Evolutionary conservation across 2,888 invertebrate species (phyloP).

Genomic region (Nymphalis urticae): DNA sequence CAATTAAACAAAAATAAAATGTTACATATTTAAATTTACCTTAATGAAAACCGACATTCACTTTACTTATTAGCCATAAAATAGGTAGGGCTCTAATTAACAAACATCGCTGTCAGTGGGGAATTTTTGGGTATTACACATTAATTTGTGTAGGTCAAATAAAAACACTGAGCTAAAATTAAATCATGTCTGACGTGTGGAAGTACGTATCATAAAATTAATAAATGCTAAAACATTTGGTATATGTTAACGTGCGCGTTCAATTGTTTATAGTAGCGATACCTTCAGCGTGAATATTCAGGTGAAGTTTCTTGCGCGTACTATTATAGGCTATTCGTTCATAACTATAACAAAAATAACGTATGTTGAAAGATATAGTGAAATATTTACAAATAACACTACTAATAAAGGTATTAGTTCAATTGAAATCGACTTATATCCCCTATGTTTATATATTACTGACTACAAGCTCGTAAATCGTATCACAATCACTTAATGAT

Average conservation of each 20-base stretch:
- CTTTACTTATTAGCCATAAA: slow-evolving; percentile 44
- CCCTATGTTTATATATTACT: too few relatives aligned
- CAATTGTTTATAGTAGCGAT: slow-evolving; percentile 35
- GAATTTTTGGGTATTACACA: slow-evolving; percentile 24
- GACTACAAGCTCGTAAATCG: too few relatives aligned
- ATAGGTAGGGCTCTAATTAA: slow-evolving; percentile 65
- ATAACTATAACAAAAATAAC: slow-evolving; percentile 16
- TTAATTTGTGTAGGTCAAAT: slow-evolving; percentile 30
- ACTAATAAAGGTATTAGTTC: too few relatives aligned
- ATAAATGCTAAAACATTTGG: slow-evolving; percentile 38
- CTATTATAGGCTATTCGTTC: slow-evolving; percentile 21
- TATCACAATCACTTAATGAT: too few relatives aligned
- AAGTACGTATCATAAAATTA: slow-evolving; percentile 37
- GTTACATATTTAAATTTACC: slow-evolving; percentile 16
- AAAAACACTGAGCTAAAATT: slow-evolving; percentile 33
- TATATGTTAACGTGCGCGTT: slow-evolving; percentile 34
- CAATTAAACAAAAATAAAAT: slow-evolving; percentile 13
- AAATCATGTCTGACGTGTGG: slow-evolving; percentile 27
- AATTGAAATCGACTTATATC: too few relatives aligned
- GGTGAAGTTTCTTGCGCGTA: slow-evolving; percentile 16
- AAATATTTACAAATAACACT: too few relatives aligned
- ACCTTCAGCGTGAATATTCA: slow-evolving; percentile 28
- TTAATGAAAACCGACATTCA: slow-evolving; percentile 26
- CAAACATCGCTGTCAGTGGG: slow-evolving; percentile 45
- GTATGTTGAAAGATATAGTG: too few relatives aligned